phyloP scores from a whole-genome alignment of 2,888 invertebrate genomes.

The Pristionchus exspectatus region DNA sequence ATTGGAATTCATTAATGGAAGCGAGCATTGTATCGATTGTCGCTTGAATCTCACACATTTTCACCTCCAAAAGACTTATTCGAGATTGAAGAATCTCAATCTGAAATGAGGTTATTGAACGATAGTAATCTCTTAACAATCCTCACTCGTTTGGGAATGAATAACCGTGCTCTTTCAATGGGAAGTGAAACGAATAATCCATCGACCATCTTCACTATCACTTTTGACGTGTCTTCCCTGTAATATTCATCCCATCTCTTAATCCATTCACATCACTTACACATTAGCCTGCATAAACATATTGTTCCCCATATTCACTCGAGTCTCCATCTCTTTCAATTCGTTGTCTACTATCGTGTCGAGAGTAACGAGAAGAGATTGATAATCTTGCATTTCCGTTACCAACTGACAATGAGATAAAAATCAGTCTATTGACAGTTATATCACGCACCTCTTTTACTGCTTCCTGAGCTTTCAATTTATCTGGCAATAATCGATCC shows the following conservation, averaged over 20 bases:
- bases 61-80: not conserved
- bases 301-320: constrained; percentile 54
- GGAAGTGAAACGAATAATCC: constrained; percentile 87
- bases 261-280: constrained; percentile 9
- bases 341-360: constrained; percentile 45
- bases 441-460: not conserved
- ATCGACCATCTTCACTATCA: constrained; percentile 87
- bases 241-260: constrained; percentile 56
- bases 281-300: constrained; percentile 54
- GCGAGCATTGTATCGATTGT: constrained; percentile 50
- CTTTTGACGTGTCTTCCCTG: constrained; percentile 83
- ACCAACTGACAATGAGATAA: constrained; percentile 35
- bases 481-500: constrained; percentile 36
- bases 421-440: not conserved
- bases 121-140: no score
- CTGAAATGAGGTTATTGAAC: not conserved
- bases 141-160: constrained; percentile 85
- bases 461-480: not conserved
- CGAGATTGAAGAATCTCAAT: not conserved
- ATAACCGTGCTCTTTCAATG: constrained; percentile 85
- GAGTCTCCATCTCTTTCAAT: constrained; percentile 36
- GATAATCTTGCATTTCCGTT: constrained; percentile 59
- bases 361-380: constrained; percentile 57
- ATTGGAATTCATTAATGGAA: constrained; percentile 32
- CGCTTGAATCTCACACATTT: constrained; percentile 46